phyloP scores from a whole-genome alignment of 2,113 vertebrate genomes.

The Lepus europaeus region DNA sequence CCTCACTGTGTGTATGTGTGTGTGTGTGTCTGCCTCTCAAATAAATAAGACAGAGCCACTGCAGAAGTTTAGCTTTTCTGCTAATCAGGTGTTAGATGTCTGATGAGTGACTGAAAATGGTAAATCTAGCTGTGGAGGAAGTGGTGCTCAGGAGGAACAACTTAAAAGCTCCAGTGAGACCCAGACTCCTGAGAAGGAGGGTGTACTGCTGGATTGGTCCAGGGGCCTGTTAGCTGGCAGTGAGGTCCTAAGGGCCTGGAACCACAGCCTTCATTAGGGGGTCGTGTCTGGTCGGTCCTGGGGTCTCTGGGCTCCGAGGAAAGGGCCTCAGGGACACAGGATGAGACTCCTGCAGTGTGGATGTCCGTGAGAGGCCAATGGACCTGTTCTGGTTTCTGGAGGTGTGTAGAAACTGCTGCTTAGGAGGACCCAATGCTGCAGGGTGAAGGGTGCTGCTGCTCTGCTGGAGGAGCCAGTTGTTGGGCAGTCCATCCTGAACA shows the following conservation, averaged over 20 bases:
- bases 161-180: background rate
- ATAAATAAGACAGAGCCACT: background rate
- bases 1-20: no score
- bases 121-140: background rate
- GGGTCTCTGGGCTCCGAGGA: no score
- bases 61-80: background rate
- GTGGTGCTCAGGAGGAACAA: background rate
- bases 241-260: background rate
- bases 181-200: background rate
- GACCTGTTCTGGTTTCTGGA: background rate
- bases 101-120: background rate
- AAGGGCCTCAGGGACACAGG: no score
- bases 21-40: no score
- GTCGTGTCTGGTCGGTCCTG: background rate
- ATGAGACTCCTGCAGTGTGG: background rate
- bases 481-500: background rate
- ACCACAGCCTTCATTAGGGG: background rate
- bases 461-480: background rate
- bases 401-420: background rate
- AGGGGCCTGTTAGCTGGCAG: background rate
- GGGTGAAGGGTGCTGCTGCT: no score
- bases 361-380: background rate
- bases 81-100: background rate
- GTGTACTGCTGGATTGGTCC: no score
- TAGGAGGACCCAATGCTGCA: background rate